Evolutionary conservation across 2,797 vertebrate species (phyloP), one percentile per base, ranked within the genome.

Genomic region (Sebastes nivosus): DNA sequence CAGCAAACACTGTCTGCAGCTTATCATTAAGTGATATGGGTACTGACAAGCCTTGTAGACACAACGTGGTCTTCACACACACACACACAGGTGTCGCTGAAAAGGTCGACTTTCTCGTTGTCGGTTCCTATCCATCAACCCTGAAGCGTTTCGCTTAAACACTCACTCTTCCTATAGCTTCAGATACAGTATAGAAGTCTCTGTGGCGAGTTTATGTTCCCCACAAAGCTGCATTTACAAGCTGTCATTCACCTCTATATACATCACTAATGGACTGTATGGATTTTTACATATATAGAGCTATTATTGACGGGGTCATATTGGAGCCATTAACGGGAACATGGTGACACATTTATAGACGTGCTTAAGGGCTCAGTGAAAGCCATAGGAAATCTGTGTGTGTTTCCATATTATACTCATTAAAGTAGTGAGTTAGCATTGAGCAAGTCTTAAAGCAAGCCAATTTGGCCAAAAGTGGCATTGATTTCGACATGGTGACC

Each of bases 21-120:
- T 79, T 67, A 58, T 68, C 50, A 60, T 83, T 74, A 82, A 76
- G 71, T 46, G 67, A 87, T 73, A 77, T 84, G 68, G 67, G 74
- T 38, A 27, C 77, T 68, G 87, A 89, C 82, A 87, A 80, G 80
- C 75, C 86, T 58, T 60, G 80, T 73, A 80, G 85, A 83, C 4
- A 20, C 3, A 13, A 81, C 75, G 79, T 73, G 76, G 77, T 77
- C 79, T 67, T 81, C 72, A 67, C 81, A 77, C 68, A 82, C 77
- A 81, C 78, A 81, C 80, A 74, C 75, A 58, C 88, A 88, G 92
- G 91, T 91, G 86, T 87, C 11, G 64, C 75, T 81, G 84, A 86
- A 93, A 94, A 93, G 83, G 85, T 92, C 55, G 36, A 79, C 87
- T 87, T 75, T 86, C 77, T 85, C 82, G 25, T 25, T 72, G 88